Conservation (phyloP, 2,888 invertebrate species). For the Xylocampa areola region DNA sequence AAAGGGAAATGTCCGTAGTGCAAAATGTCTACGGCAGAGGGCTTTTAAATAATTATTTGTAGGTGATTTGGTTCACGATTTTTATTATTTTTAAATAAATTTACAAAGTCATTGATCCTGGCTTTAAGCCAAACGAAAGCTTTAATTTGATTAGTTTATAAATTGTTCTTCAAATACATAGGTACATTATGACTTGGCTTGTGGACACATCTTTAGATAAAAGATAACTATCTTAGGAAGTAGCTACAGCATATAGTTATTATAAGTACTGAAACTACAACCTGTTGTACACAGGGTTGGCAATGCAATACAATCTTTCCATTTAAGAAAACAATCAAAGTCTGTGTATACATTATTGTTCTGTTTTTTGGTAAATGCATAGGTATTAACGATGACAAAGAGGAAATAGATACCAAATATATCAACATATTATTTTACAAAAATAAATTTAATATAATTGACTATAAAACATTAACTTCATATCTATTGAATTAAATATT, state of each 20-base stretch:
- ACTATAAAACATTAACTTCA: slow-evolving; percentile 11
- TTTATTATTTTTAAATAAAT: background rate
- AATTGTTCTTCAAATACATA: slow-evolving; percentile 30
- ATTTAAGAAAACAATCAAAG: background rate
- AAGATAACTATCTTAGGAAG: slow-evolving; percentile 46
- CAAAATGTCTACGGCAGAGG: slow-evolving; percentile 54
- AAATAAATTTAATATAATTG: slow-evolving; percentile 10
- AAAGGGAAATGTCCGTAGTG: slow-evolving; percentile 32
- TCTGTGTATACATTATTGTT: background rate
- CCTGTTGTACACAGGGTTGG: slow-evolving; percentile 32
- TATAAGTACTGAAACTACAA: slow-evolving; percentile 36
- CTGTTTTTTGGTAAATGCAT: no score
- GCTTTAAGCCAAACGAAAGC: slow-evolving; percentile 7
- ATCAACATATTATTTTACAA: background rate
- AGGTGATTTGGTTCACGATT: slow-evolving; percentile 1
- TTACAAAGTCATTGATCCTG: background rate
- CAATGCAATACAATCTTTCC: slow-evolving; percentile 1
- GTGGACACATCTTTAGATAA: slow-evolving; percentile 36
- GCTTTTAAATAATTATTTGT: slow-evolving; percentile 32
- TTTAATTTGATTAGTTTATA: slow-evolving; percentile 22
- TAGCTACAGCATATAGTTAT: slow-evolving; percentile 26
- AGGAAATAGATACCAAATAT: no score
- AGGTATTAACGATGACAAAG: no score
- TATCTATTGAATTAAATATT: slow-evolving; percentile 19
- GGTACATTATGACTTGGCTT: slow-evolving; percentile 32